Evolutionary conservation across 2,888 invertebrate species (phyloP), one percentile per base, ranked within the genome.

Genomic region (Sympetrum striolatum): DNA sequence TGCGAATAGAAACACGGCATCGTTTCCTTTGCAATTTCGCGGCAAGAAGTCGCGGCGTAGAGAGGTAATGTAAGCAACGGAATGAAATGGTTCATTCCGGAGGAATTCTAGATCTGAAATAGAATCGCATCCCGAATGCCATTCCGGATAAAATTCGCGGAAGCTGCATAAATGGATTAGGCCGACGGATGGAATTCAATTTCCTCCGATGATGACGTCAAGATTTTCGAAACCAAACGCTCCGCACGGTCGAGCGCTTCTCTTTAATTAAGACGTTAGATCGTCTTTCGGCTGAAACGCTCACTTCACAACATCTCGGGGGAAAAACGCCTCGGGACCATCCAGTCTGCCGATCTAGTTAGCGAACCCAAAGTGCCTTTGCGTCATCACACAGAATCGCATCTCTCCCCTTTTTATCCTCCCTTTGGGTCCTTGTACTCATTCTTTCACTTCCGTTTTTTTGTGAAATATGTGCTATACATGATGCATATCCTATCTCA

Each of bases 241-340:
- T 35, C 35, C 22, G 37, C 37, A 3, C 64, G 60, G 37, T 35
- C 39, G 35, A 37, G 48, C 35, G 86, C 60, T 10, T n/a, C 35
- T 60, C 58, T 86, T 86, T 86, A 86, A 86, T 64, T 86, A 86
- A 86, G 86, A 64, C 82, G 58, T 82, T 82, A 37, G 35, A 10
- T 60, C 60, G 14, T 31, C 53, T 53, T 35, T 14, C 18, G 58
- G 60, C 12, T 86, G 86, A 60, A 86, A 60, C 8, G 37, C 8
- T 35, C 22, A 58, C 86, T 58, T 39, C 86, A 86, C 60, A 86
- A 37, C 60, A 86, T 86, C 86, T 86, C 53, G 37, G 60, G 53
- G 35, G 22, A 22, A 53, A 37, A 60, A 64, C 22, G 58, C 60
- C 37, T 31, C 37, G 82, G 82, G 82, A 82, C 58, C 58, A 82